Evolutionary conservation across 2,888 invertebrate species (phyloP).

Genomic region (Nemotelus pantherinus): DNA sequence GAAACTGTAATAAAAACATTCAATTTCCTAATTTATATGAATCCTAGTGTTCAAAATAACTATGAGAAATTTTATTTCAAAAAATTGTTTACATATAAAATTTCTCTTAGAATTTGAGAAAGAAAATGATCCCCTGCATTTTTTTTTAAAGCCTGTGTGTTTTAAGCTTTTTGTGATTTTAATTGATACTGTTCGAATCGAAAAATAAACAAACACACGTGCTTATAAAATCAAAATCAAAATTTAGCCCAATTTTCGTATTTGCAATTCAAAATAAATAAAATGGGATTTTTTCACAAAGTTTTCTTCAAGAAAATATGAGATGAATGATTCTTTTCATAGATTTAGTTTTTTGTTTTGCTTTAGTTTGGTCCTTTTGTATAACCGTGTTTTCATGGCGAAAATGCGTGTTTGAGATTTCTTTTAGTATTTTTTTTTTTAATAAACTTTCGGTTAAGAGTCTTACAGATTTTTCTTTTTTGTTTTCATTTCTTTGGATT

Average conservation of each 20-base stretch:
- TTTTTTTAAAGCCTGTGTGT: background rate
- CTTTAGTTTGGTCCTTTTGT: no score
- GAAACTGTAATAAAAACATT: background rate
- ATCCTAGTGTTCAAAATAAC: background rate
- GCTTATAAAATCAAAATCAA: constrained; percentile 38
- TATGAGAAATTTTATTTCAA: background rate
- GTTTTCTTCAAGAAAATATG: no score
- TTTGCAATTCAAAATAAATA: constrained; percentile 30
- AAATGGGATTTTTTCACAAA: background rate
- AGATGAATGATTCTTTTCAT: no score
- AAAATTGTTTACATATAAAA: background rate
- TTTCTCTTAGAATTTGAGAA: background rate
- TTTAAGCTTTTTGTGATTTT: constrained; percentile 7
- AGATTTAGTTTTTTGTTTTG: no score
- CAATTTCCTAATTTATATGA: background rate
- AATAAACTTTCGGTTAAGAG: no score
- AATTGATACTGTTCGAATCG: background rate
- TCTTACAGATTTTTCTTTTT: no score
- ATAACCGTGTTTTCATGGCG: background rate
- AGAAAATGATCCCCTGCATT: background rate
- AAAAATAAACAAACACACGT: background rate
- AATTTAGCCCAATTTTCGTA: constrained; percentile 50
- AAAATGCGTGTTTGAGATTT: background rate
- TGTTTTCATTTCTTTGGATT: no score
- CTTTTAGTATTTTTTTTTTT: background rate